Evolutionary conservation across 1,140 invertebrate genomes (phyloP).

Genomic region (Xylocopa sonorina): DNA sequence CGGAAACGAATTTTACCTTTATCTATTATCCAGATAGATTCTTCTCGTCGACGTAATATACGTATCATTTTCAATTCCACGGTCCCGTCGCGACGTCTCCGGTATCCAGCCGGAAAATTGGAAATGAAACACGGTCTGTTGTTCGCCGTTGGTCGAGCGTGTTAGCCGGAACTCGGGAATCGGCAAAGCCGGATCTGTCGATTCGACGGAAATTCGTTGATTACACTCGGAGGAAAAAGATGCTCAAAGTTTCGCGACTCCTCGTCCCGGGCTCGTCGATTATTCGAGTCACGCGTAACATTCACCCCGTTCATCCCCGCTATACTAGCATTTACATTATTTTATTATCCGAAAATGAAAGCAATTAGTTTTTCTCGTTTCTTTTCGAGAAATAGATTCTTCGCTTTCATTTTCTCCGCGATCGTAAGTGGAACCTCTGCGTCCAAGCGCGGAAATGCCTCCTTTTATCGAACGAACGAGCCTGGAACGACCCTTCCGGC

Average conservation of each 20-base stretch:
- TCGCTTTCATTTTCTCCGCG: no score
- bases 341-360: no score
- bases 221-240: slow-evolving; percentile 31
- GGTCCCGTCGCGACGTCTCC: background rate
- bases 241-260: slow-evolving; percentile 26
- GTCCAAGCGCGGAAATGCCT: background rate
- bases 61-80: slow-evolving; percentile 31
- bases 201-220: slow-evolving; percentile 28
- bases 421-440: no score
- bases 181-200: background rate
- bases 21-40: background rate
- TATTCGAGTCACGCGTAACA: slow-evolving; percentile 63
- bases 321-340: slow-evolving; percentile 46
- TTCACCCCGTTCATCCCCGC: slow-evolving; percentile 53
- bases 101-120: slow-evolving; percentile 41
- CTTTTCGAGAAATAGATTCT: no score
- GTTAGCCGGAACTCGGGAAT: background rate
- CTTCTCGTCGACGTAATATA: background rate
- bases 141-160: background rate
- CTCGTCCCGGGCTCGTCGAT: background rate
- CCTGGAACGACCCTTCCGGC: background rate
- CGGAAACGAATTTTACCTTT: background rate
- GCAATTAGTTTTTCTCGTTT: background rate
- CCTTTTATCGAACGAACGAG: background rate
- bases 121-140: slow-evolving; percentile 5